Evolutionary conservation across 2,888 invertebrate genomes (phyloP), one percentile per base, ranked within the genome.

Genomic region (Oegoconia quadripuncta): DNA sequence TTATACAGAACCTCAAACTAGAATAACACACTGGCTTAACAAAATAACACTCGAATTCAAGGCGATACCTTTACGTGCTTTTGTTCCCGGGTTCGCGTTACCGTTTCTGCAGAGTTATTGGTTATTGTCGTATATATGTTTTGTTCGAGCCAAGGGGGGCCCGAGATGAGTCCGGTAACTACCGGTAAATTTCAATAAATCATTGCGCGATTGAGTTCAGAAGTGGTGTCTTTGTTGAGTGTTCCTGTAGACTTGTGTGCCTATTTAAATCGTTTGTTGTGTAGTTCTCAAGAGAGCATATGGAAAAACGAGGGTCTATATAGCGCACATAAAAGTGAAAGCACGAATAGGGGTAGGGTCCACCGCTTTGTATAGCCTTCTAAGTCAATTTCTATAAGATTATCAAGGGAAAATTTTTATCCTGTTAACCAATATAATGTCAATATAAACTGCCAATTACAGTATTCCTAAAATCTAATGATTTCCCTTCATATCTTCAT

Each of bases 111-210:
- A 58, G 71, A 74, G 64, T 68, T 71, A 70, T 69, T 52, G 65
- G 64, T 64, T 67, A 65, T 64, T 63, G 64, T 66, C 66, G 56
- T 17, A 64, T 61, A 49, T 58, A 59, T 56, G 60, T 53, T 68
- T 69, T 69, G 69, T 70, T 60, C 46, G 54, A 44, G 46, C 52
- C 48, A 39, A 44, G 48, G 55, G 61, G 65, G 55, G 31, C 42
- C 55, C 55, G 59, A 50, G 62, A 59, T 64, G 62, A 60, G 64
- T 64, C 64, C 60, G 57, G 59, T 54, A 48, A 63, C 63, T 55
- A 57, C 58, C 63, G 60, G 64, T 75, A 71, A 74, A 74, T 72
- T 73, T 56, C 59, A 64, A 68, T 67, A 71, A 76, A 74, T 64
- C 63, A 63, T 59, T 55, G 54, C 61, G 57, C 65, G 73, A 73